Percentiles rank a stretch among this genome's conserved stretches.
Evolutionary conservation across 2,888 invertebrate genomes (phyloP).

Genomic region (Clanis bilineata): DNA sequence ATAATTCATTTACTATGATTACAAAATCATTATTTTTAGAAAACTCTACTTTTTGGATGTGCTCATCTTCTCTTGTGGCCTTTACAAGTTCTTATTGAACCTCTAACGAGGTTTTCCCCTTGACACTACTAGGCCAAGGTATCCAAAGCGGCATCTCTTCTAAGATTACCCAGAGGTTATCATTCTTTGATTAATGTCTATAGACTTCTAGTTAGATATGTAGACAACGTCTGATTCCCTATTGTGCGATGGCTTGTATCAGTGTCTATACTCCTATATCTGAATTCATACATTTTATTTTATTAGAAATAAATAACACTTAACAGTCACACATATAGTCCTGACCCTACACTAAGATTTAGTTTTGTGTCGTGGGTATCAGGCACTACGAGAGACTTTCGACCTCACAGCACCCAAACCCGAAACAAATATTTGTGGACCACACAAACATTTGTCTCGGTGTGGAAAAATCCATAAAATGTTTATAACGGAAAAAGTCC

Average conservation of each 20-base stretch:
- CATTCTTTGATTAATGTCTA: not conserved
- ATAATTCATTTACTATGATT: not conserved
- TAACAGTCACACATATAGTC: too few relatives aligned
- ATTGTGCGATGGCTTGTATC: not conserved
- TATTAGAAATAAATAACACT: too few relatives aligned
- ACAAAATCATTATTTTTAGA: not conserved
- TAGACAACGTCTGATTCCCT: not conserved
- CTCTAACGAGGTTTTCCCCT: not conserved
- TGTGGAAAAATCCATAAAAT: too few relatives aligned
- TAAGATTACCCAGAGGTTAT: slow-evolving; percentile 1
- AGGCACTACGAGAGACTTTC: too few relatives aligned
- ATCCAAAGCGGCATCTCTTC: not conserved
- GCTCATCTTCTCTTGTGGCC: not conserved
- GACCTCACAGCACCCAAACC: too few relatives aligned
- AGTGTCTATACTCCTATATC: too few relatives aligned
- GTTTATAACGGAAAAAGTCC: too few relatives aligned
- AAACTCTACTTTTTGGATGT: not conserved
- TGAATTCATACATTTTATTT: too few relatives aligned
- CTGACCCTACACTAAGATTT: too few relatives aligned
- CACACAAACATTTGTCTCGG: too few relatives aligned
- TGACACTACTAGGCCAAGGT: not conserved
- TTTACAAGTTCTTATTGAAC: not conserved
- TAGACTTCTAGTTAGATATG: not conserved
- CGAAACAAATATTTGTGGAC: too few relatives aligned
- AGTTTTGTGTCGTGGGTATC: too few relatives aligned